Evolutionary conservation across 2,888 invertebrate species (phyloP), one percentile per base, ranked within the genome.

Genomic region (Muscina levida): DNA sequence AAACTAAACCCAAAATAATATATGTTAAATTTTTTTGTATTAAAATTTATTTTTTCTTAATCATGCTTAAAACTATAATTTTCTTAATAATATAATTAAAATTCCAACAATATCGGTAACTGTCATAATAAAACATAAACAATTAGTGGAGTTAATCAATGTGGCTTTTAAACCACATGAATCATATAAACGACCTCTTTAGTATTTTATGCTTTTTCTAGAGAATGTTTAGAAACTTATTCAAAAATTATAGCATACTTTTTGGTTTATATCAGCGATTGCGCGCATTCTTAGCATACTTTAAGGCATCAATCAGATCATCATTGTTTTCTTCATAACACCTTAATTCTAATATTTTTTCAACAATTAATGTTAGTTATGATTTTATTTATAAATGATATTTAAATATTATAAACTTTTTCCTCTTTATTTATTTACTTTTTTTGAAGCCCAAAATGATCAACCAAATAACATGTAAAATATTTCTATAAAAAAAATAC

Each of bases 391-490:
- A 10, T 24, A 13, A 10, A 22, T 13, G 8, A 53, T 24, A 53
- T 53, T 53, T 53, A 53, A 22, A 11, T 53, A n/a, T n/a, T n/a
- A 10, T 15, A 46, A 46, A 76, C 57, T 80, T 71, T 71, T 77
- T 81, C 73, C 77, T 74, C 71, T 81, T 80, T 77, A 59, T 39
- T 80, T n/a, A n/a, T n/a, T n/a, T n/a, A n/a, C n/a, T n/a, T 72
- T 75, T 73, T 72, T 80, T 80, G 46, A 76, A 81, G 80, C 80
- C 80, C 57, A 62, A 77, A 77, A 72, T 81, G 77, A 81, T 72
- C 77, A 77, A 77, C 77, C 57, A 71, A 31, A 77, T 77, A 62
- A 19, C 53, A 71, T 81, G 66, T 76, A 76, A 76, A 76, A 77
- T 67, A 73, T 42, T 77, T 77, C 66, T 59, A 70, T 71, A 77